Evolutionary conservation across 2,888 invertebrate species (phyloP).

Genomic region (Xanthia icteritia): DNA sequence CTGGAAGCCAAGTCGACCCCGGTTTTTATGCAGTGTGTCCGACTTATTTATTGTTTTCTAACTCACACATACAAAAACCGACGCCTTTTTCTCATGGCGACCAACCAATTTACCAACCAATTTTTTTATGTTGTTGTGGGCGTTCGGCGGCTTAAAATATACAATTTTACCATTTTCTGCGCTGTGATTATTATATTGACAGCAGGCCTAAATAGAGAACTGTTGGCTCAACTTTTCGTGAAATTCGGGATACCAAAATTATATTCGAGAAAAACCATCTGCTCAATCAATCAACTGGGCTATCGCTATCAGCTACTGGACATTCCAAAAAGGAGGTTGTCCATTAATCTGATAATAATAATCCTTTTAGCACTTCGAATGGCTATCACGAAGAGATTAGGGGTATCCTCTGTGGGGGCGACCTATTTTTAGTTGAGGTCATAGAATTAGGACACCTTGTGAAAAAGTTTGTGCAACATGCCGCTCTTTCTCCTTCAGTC

Average conservation of each 20-base stretch:
- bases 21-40: background rate
- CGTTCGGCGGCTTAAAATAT: background rate
- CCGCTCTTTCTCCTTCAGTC: too few relatives aligned
- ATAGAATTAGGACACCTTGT: background rate
- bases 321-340: slow-evolving; percentile 14
- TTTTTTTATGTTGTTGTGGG: background rate
- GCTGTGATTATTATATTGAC: background rate
- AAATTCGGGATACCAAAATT: background rate
- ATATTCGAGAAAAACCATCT: background rate
- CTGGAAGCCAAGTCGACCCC: background rate
- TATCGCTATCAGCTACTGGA: slow-evolving; percentile 3
- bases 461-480: too few relatives aligned
- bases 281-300: slow-evolving; percentile 35
- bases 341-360: slow-evolving; percentile 28
- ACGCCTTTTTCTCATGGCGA: background rate
- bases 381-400: slow-evolving; percentile 31
- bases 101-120: background rate
- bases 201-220: background rate
- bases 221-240: too few relatives aligned
- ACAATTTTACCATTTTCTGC: background rate
- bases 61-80: background rate
- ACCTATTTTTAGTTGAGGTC: slow-evolving; percentile 8
- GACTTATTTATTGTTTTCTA: background rate
- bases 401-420: background rate
- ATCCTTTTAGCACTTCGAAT: slow-evolving; percentile 23